Evolutionary conservation across 2,113 vertebrate species (phyloP), one percentile per base, ranked within the genome.

Genomic region (Tor tambroides): DNA sequence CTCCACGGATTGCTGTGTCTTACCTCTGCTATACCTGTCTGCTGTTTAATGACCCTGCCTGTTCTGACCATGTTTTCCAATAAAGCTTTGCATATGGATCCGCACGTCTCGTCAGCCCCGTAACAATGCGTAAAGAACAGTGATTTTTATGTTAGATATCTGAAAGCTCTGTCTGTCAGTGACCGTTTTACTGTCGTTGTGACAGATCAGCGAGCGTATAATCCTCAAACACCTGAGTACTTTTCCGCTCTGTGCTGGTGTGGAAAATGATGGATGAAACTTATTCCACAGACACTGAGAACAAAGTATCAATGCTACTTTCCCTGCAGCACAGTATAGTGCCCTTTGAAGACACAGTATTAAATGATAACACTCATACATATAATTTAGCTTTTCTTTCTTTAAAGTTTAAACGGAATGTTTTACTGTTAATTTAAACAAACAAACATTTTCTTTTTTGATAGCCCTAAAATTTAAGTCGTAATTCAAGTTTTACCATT

Each of bases 241-340:
- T 56, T 56, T 59, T 80, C 21, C 30, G 14, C 35, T 80, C 8
- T 17, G 78, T 15, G 32, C 56, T 80, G 51, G 9, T 63, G 32
- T 41, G 19, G 21, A 14, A 21, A 80, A 80, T 54, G 54, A 80
- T 41, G 30, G 21, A 30, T 80, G 56, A 80, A 80, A 63, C 21
- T 80, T 21, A 80, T 80, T 41, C 32, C 6, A 26, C 78, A 41
- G 77, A 32, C 30, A 79, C 49, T 19, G 3, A 79, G 28, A 79
- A 32, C 46, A 79, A 12, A 79, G 51, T 2, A 26, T 61, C 11
- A 38, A 8, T 26, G 78, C 59, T 7, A 61, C 61, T 41, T 56
- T 61, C 21, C 30, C 56, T 79, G 30, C 10, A 32, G 51, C 17
- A 21, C 49, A 41, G 23, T 35, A n/a, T 32, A 8, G 12, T 30